Evolutionary conservation across 1,140 invertebrate genomes (phyloP).

Genomic region (Bombus confusus): DNA sequence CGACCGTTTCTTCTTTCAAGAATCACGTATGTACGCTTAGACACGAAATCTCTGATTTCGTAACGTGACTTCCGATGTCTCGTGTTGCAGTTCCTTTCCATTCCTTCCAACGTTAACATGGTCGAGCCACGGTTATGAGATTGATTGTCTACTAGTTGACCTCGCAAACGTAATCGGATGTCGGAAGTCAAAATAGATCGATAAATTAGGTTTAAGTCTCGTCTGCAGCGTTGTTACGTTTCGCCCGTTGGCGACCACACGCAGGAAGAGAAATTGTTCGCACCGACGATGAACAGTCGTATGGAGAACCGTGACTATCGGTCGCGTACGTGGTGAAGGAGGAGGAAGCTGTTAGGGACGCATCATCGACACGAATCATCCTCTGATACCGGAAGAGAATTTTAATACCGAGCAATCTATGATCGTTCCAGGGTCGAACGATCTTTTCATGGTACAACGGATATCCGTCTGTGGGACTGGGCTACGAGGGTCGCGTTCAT

Average conservation of each 20-base stretch:
- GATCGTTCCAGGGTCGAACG: slow-evolving; percentile 85
- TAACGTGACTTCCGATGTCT: background rate
- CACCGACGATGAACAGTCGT: background rate
- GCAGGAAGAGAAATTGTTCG: background rate
- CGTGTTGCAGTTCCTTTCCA: background rate
- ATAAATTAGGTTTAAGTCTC: background rate
- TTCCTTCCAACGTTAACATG: background rate
- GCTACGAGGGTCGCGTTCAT: slow-evolving; percentile 89
- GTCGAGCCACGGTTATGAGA: background rate
- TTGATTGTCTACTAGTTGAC: background rate
- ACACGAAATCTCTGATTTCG: background rate
- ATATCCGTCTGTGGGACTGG: slow-evolving; percentile 86
- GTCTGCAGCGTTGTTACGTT: too few relatives aligned
- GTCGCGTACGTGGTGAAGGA: too few relatives aligned
- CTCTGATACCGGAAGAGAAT: background rate
- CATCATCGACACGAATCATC: background rate
- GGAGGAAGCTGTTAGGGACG: too few relatives aligned
- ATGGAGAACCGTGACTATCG: background rate
- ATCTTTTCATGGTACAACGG: slow-evolving; percentile 93
- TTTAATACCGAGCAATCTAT: background rate
- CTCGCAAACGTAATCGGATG: slow-evolving; percentile 15
- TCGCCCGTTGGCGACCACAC: background rate
- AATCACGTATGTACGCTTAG: background rate
- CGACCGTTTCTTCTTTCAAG: background rate
- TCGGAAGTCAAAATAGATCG: background rate